phyloP scores from a whole-genome alignment of 2,888 invertebrate genomes.

The Xanthostigma xanthostigma region DNA sequence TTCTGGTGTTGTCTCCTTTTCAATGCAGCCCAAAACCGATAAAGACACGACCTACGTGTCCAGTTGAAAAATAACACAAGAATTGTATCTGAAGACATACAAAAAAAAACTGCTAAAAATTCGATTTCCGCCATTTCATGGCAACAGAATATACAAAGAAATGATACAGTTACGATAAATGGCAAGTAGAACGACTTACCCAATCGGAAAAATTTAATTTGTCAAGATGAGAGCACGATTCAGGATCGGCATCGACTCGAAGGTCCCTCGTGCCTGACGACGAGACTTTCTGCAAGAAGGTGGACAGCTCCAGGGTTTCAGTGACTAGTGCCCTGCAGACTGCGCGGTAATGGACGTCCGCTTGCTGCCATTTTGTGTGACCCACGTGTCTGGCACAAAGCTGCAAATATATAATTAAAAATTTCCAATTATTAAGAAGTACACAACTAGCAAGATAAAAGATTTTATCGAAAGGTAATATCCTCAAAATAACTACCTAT shows the following conservation, averaged over 20 bases:
- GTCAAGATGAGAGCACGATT: slow-evolving; percentile 54
- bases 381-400: slow-evolving; percentile 36
- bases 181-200: slow-evolving; percentile 39
- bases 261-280: slow-evolving; percentile 45
- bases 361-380: slow-evolving; percentile 34
- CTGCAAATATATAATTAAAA: slow-evolving; percentile 21
- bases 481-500: too few species aligned
- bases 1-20: too few species aligned
- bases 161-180: slow-evolving; percentile 1
- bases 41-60: too few species aligned
- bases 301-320: slow-evolving; percentile 78
- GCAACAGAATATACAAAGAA: slow-evolving; percentile 4
- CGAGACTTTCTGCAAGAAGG: slow-evolving; percentile 76
- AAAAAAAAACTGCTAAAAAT: too few species aligned
- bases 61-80: neutral
- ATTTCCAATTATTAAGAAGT: neutral
- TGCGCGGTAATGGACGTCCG: slow-evolving; percentile 74
- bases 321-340: slow-evolving; percentile 85
- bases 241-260: slow-evolving; percentile 43
- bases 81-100: neutral
- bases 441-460: neutral
- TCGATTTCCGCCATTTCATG: neutral
- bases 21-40: too few species aligned
- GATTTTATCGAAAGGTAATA: neutral
- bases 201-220: slow-evolving; percentile 80